Percentiles rank a stretch among this genome's conserved stretches.
Evolutionary conservation across 92 coral and sea anemone species (phyloP).

Genomic region (Metridium senile): DNA sequence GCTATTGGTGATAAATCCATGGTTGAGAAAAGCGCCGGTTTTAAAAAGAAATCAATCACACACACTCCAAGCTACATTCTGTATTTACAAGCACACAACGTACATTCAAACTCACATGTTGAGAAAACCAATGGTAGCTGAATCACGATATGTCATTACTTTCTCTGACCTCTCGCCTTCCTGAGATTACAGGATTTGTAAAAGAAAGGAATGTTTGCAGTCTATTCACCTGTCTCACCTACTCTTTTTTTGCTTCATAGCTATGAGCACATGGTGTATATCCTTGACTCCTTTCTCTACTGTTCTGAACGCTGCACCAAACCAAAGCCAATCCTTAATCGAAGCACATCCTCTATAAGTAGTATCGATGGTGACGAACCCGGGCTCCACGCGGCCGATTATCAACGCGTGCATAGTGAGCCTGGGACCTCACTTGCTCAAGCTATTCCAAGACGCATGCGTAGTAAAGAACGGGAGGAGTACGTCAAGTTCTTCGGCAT

Average conservation of each 20-base stretch:
- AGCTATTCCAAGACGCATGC: constrained; percentile 38
- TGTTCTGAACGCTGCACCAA: constrained; percentile 78
- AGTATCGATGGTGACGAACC: constrained; percentile 58
- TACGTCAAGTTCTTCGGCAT: constrained; percentile 69
- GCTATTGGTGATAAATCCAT: too few species aligned
- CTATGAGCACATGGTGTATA: constrained; percentile 86
- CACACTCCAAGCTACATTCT: too few species aligned
- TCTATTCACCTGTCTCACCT: too few species aligned
- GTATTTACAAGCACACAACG: too few species aligned
- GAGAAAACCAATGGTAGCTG: too few species aligned
- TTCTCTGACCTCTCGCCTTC: too few species aligned
- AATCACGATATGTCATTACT: too few species aligned
- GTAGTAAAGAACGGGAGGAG: constrained; percentile 64
- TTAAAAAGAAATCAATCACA: too few species aligned
- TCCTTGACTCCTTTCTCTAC: constrained; percentile 82
- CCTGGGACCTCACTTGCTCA: constrained; percentile 41
- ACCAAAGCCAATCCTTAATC: constrained; percentile 35
- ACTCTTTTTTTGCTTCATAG: constrained; percentile 18
- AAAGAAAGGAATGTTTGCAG: too few species aligned
- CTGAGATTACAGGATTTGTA: too few species aligned
- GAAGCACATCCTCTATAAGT: constrained; percentile 53
- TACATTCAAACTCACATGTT: too few species aligned
- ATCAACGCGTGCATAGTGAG: constrained; percentile 21
- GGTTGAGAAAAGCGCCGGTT: too few species aligned
- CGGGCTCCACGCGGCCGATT: constrained; percentile 28